Evolutionary conservation across 2,113 vertebrate genomes (phyloP), one percentile per base, ranked within the genome.

Genomic region (Neolamprologus falcicula): DNA sequence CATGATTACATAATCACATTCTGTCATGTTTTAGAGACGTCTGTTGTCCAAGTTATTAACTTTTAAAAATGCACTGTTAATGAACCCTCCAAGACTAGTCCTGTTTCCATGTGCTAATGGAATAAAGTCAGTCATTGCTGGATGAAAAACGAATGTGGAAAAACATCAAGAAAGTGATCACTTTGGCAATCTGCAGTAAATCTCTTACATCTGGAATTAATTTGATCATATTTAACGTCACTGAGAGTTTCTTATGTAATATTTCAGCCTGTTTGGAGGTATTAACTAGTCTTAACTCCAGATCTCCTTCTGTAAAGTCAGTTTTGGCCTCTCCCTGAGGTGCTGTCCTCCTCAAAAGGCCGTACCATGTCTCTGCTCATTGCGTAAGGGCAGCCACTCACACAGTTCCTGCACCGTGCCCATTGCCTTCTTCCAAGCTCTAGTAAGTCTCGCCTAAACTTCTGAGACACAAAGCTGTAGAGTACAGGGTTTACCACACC

Each of bases 401-500:
- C 37, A 80, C 89, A 37, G 50, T 42, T 80, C 17, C 82, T 90
- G 68, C 93, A 95, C 79, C 79, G 37, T 2, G 71, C 68, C 84
- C 93, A 95, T 6, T 84, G 79, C 19, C 54, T 73, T 81, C 88
- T 90, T 11, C 91, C 93, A 7, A 96, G 63, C 24, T 87, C 76
- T 21, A 92, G 7, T 63, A 97, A 83, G 10, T 97, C 96, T 26
- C 14, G 59, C 28, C 96, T 90, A 83, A 97, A 97, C 93, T 96
- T 97, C 54, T 90, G 90, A 31, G 97, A 97, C 91, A 96, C 94
- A 7, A 96, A 95, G 9, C 92, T 95, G 5, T 97, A 97, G 24
- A 97, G 88, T 3, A 97, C 4, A 2, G 97, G 97, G 92, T 97
- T 97, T 55, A 94, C 92, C 57, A 96, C 95, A 16, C 94, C 93